phyloP scores from a whole-genome alignment of 2,888 invertebrate species.

The Andricus quercusramuli region DNA sequence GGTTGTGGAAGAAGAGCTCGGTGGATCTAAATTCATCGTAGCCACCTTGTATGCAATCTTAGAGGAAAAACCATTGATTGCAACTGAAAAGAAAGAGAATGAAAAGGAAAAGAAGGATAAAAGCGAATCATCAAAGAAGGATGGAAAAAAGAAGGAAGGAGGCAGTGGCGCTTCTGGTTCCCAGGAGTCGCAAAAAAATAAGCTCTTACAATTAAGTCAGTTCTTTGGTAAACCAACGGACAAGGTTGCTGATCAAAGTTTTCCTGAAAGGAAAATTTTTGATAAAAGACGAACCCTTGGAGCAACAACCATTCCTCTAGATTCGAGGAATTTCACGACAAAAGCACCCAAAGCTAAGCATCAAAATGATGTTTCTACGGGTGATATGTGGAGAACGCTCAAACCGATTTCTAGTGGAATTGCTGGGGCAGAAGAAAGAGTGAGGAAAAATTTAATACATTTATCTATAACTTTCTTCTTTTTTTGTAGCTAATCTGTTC shows the following conservation, averaged over 20 bases:
- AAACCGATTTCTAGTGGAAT: slow-evolving; percentile 85
- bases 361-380: slow-evolving; percentile 82
- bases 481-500: background rate
- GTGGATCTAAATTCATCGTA: slow-evolving; percentile 84
- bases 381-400: slow-evolving; percentile 86
- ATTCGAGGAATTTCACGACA: slow-evolving; percentile 83
- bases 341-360: slow-evolving; percentile 80
- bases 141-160: slow-evolving; percentile 64
- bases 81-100: slow-evolving; percentile 73
- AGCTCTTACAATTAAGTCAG: slow-evolving; percentile 76
- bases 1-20: slow-evolving; percentile 82
- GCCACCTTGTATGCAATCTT: slow-evolving; percentile 85
- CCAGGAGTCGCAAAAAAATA: slow-evolving; percentile 76
- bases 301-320: slow-evolving; percentile 85
- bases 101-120: slow-evolving; percentile 74
- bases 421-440: slow-evolving; percentile 80
- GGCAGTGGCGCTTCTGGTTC: slow-evolving; percentile 49
- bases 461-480: background rate
- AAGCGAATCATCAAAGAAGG: slow-evolving; percentile 62
- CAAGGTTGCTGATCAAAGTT: slow-evolving; percentile 79
- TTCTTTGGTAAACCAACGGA: slow-evolving; percentile 80
- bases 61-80: slow-evolving; percentile 80
- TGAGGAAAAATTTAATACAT: slow-evolving; percentile 69
- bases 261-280: slow-evolving; percentile 79
- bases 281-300: slow-evolving; percentile 85